phyloP scores from a whole-genome alignment of 2,797 vertebrate species.

The Scleropages formosus region DNA sequence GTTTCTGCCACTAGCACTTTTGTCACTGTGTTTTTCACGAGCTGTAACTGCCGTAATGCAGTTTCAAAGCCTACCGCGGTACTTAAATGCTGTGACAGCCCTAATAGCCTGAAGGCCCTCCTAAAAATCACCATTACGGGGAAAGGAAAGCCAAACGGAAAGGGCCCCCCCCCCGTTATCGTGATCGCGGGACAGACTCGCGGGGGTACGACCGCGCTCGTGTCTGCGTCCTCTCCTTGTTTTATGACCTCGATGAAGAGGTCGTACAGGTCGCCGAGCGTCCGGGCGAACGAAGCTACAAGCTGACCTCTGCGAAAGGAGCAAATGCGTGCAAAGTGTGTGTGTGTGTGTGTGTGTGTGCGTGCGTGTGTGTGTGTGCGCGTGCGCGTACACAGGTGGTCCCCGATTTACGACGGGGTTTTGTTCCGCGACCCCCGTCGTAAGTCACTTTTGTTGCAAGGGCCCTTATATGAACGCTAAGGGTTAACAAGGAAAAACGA shows the following conservation, averaged over 20 bases:
- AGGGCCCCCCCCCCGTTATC: background rate
- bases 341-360: too few relatives aligned
- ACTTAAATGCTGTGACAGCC: conserved; percentile 78
- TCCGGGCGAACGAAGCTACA: background rate
- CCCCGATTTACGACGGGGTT: too few relatives aligned
- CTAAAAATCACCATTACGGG: conserved; percentile 37
- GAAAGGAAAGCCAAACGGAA: background rate
- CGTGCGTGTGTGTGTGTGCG: too few relatives aligned
- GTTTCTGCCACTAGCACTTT: conserved; percentile 90
- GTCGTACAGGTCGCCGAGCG: conserved; percentile 48
- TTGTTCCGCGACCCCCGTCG: too few relatives aligned
- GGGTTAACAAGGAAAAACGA: too few relatives aligned
- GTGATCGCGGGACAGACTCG: background rate
- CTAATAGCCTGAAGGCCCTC: conserved; percentile 63
- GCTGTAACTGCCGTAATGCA: conserved; percentile 84
- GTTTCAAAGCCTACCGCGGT: conserved; percentile 75
- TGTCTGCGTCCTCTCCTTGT: background rate
- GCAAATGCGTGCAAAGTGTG: too few relatives aligned
- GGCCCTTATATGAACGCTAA: too few relatives aligned
- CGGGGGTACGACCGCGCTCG: too few relatives aligned
- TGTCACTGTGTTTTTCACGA: conserved; percentile 91
- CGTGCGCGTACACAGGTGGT: too few relatives aligned
- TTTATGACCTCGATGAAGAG: conserved; percentile 53
- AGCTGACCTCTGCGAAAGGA: background rate
- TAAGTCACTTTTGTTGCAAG: too few relatives aligned